Conservation (phyloP, 2,113 vertebrate genomes). For the Promerops cafer region DNA sequence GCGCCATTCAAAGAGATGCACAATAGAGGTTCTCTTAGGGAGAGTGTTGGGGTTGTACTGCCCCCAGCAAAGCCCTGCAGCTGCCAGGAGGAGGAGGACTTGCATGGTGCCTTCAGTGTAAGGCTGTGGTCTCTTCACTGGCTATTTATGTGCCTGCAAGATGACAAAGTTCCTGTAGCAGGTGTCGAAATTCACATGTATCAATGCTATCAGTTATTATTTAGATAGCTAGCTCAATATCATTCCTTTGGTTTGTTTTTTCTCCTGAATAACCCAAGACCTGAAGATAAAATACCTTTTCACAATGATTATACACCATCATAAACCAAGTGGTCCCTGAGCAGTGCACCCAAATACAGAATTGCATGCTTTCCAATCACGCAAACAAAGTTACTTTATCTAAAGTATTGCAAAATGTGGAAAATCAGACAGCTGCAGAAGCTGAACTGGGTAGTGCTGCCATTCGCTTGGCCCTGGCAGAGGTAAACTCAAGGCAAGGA, state of each 20-base stretch:
- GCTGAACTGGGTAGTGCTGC: background rate
- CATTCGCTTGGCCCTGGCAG: background rate
- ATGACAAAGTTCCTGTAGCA: background rate
- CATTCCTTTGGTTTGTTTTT: background rate
- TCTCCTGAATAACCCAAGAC: background rate
- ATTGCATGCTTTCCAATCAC: background rate
- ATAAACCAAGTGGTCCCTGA: background rate
- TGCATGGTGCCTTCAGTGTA: conserved; percentile 70
- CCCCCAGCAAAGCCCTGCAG: conserved; percentile 68
- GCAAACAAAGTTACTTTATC: background rate
- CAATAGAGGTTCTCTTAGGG: conserved; percentile 75
- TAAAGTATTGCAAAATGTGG: background rate
- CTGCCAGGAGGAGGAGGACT: conserved; percentile 67
- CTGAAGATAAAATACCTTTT: conserved; percentile 33
- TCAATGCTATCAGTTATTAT: background rate
- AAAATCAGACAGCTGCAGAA: background rate
- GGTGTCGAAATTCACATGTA: conserved; percentile 4
- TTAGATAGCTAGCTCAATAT: background rate
- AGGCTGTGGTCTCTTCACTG: background rate
- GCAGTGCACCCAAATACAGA: background rate
- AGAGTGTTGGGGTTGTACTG: conserved; percentile 75
- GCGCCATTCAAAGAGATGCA: conserved; percentile 91
- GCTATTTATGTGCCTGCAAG: conserved; percentile 53
- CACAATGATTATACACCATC: background rate
- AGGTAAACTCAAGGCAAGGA: background rate